Base-by-base conservation (phyloP, 2,113 vertebrate species). In the Myotis lucifugus region DNA sequence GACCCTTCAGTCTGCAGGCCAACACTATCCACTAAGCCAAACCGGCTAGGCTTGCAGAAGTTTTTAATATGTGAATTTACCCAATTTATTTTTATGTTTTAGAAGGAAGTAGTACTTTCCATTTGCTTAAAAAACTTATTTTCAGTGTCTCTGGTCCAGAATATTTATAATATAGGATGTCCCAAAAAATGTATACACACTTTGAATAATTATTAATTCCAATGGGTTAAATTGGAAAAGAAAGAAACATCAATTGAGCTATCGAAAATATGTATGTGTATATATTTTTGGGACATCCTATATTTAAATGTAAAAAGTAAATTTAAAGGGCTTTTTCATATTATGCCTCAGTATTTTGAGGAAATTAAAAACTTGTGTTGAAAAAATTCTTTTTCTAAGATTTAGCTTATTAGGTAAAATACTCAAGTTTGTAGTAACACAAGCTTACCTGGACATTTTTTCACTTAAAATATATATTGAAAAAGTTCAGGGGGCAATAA, bases 61-160 rank as follows among this genome's bases (percentile, higher is more conserved):
- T 94, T 95, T 83, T 76, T 42, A 92, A 12, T 73, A 27, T 84
- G 18, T 77, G 37, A 70, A 54, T 84, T 84, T 74, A 79, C 50
- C 74, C 46, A 69, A 8, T 42, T 54, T 54, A 70, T 59, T 84
- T 92, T 13, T 76, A 56, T 93, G 54, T 59, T 94, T 94, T 54
- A 66, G 23, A 84, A 90, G 29, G 50, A 42, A 85, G 25, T 66
- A 34, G 8, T 54, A 1, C 5, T 23, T 81, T 88, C 73, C 34
- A 50, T 86, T 83, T 89, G 54, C 6, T 84, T 66, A 46, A 8
- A 82, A 40, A 37, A 37, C 34, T 27, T 85, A 46, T 76, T 83
- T 74, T 79, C 23, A 77, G 1, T 56, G 2, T 59, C 12, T 85
- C 27, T 93, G 66, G 5, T 70, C 19, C 69, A 86, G 84, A 81